These are phyloP conservation scores for Dryomyza anilis DNA, from an alignment of 2,888 invertebrate species.

Conservation along the genomic window DNA sequence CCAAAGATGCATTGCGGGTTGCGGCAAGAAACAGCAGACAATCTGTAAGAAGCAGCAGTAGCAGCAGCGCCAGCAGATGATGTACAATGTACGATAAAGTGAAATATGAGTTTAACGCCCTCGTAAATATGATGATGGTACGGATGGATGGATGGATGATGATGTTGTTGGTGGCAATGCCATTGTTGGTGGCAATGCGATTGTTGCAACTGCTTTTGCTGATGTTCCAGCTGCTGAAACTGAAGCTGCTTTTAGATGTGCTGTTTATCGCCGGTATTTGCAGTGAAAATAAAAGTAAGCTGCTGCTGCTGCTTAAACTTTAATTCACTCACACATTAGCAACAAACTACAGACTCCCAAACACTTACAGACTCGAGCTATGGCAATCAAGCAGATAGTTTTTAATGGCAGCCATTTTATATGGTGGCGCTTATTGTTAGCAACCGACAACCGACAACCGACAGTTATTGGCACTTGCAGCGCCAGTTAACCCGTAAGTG, in stretches of 20 bases:
- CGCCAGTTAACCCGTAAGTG: no score
- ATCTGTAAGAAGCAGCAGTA: slow-evolving; percentile 41
- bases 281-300: slow-evolving; percentile 5
- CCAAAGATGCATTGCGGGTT: slow-evolving; percentile 7
- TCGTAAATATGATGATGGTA: slow-evolving; percentile 41
- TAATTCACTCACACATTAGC: background rate
- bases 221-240: no score
- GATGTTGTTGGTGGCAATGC: slow-evolving; percentile 25
- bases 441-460: background rate
- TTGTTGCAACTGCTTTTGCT: no score
- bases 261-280: slow-evolving; percentile 12
- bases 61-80: slow-evolving; percentile 30
- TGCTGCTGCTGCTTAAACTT: slow-evolving; percentile 3
- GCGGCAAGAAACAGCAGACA: background rate
- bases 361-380: background rate
- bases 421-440: background rate
- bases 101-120: slow-evolving; percentile 56
- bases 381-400: background rate
- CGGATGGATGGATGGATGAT: slow-evolving; percentile 15
- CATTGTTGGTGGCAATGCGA: slow-evolving; percentile 22
- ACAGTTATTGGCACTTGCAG: background rate
- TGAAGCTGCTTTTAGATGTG: no score
- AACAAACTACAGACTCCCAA: background rate
- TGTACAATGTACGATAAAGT: slow-evolving; percentile 45
- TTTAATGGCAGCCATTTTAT: background rate